phyloP scores from a whole-genome alignment of 2,113 vertebrate genomes.

The Sakesphorus luctuosus region DNA sequence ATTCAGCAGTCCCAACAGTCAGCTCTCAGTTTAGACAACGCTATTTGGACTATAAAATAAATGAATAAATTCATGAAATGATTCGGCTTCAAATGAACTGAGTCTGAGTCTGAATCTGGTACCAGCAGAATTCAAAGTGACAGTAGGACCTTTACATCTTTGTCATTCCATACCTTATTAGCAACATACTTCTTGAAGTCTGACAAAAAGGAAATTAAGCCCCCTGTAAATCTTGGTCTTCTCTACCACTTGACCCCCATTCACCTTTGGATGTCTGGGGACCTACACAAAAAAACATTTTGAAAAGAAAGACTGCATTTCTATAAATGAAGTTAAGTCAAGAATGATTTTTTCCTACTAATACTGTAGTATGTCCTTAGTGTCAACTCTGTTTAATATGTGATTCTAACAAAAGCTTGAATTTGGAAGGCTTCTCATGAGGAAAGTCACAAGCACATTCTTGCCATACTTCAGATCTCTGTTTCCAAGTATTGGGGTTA shows the following conservation, averaged over 20 bases:
- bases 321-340: neutral
- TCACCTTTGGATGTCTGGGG: neutral
- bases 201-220: neutral
- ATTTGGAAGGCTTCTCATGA: neutral
- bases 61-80: neutral
- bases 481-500: neutral
- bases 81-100: neutral
- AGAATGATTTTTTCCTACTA: neutral
- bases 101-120: neutral
- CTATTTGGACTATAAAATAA: neutral
- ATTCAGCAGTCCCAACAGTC: neutral
- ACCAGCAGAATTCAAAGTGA: neutral
- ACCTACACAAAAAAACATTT: neutral
- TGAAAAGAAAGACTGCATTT: neutral
- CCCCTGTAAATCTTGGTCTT: neutral
- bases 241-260: neutral
- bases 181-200: neutral
- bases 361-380: neutral
- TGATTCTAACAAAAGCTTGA: neutral
- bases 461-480: neutral
- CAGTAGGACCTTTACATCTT: neutral
- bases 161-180: neutral
- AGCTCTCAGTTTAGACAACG: neutral
- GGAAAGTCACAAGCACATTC: neutral
- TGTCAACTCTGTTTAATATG: neutral